phyloP scores from a whole-genome alignment of 2,113 vertebrate species.

The Cairina moschata region DNA sequence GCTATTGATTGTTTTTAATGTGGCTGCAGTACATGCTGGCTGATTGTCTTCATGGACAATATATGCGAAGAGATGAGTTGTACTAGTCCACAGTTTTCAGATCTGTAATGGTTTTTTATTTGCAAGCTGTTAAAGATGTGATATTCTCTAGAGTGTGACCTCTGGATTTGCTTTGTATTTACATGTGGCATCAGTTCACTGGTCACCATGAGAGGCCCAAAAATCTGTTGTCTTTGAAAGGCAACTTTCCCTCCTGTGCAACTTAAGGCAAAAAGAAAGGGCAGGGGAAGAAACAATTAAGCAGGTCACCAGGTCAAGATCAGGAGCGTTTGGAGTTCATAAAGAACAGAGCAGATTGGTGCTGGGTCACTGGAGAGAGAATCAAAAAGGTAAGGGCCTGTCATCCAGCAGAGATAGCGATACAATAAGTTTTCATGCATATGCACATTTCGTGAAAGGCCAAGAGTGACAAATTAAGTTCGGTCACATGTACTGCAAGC shows the following conservation, averaged over 20 bases:
- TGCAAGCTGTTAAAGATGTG: not conserved
- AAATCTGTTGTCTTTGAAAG: constrained; percentile 2
- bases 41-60: not conserved
- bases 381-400: not conserved
- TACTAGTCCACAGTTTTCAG: not conserved
- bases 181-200: not conserved
- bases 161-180: constrained; percentile 8
- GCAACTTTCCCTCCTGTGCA: not conserved
- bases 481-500: not conserved
- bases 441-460: not conserved
- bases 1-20: not conserved
- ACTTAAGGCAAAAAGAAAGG: not conserved
- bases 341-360: constrained; percentile 35
- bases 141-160: not conserved
- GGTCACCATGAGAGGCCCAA: not conserved
- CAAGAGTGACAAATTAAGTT: not conserved
- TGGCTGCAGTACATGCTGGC: not conserved
- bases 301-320: constrained; percentile 26
- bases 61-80: not conserved
- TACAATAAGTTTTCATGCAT: not conserved
- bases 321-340: constrained; percentile 34
- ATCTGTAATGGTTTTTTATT: not conserved
- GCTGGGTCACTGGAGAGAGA: constrained; percentile 22
- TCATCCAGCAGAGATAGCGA: not conserved
- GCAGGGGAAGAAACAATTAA: not conserved